phyloP scores from a whole-genome alignment of 2,113 vertebrate species.

The Dicentrarchus labrax region DNA sequence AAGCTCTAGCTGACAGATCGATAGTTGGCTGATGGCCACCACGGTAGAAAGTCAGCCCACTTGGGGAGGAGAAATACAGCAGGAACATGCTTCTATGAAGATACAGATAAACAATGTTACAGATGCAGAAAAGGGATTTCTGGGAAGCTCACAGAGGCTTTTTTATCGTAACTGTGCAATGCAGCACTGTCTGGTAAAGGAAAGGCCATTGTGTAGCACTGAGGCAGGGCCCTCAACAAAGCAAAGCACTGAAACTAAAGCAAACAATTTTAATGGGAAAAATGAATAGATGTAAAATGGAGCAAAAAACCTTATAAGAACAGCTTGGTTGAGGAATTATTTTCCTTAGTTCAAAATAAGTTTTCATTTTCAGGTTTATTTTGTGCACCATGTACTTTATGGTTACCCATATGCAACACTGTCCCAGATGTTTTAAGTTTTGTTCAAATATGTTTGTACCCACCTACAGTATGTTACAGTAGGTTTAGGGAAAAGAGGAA shows the following conservation, averaged over 20 bases:
- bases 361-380: neutral
- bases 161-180: neutral
- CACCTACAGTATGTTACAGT: neutral
- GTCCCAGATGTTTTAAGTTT: too few species aligned
- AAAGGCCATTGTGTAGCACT: neutral
- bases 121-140: slow-evolving; percentile 29
- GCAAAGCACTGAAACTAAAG: neutral
- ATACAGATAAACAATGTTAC: slow-evolving; percentile 29
- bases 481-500: neutral
- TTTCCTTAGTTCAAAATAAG: neutral
- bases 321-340: neutral
- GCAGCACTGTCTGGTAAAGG: neutral
- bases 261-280: neutral
- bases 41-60: slow-evolving; percentile 29
- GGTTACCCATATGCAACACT: neutral
- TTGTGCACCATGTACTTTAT: neutral
- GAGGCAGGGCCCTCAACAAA: neutral
- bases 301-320: neutral
- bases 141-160: slow-evolving; percentile 9
- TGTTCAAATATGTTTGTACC: neutral
- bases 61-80: slow-evolving; percentile 37
- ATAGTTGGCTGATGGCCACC: slow-evolving; percentile 67
- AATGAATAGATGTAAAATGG: neutral
- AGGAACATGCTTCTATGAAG: slow-evolving; percentile 40
- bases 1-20: slow-evolving; percentile 52